phyloP scores from a whole-genome alignment of 1,140 invertebrate genomes.

The Coenobita brevimanus region DNA sequence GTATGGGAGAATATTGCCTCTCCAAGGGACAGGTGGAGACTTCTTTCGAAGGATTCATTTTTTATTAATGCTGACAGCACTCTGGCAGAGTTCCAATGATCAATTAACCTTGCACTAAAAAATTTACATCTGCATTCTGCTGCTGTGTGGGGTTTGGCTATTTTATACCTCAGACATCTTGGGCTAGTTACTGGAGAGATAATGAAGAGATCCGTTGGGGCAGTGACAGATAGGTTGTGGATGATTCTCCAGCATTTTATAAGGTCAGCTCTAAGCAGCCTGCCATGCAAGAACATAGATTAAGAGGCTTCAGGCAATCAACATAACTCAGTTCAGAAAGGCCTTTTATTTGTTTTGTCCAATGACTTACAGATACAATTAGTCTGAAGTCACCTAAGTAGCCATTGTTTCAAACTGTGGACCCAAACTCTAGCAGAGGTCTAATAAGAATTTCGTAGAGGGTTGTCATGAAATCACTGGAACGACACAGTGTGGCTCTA shows the following conservation, averaged over 20 bases:
- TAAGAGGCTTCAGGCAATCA: constrained; percentile 3
- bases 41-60: too few species aligned
- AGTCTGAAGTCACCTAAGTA: neutral
- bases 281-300: neutral
- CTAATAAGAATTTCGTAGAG: neutral
- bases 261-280: neutral
- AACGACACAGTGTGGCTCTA: neutral
- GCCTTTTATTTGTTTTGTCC: constrained; percentile 2
- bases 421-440: constrained; percentile 17
- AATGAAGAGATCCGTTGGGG: too few species aligned
- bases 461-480: neutral
- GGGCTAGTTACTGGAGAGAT: too few species aligned
- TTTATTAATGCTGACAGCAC: too few species aligned
- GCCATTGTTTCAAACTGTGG: neutral
- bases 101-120: too few species aligned
- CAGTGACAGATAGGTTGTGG: too few species aligned
- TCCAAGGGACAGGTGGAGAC: too few species aligned
- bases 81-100: too few species aligned
- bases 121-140: too few species aligned
- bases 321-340: constrained; percentile 11
- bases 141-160: too few species aligned
- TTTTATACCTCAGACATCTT: too few species aligned
- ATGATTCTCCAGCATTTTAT: neutral
- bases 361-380: neutral
- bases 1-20: too few species aligned